Evolutionary conservation across 2,888 invertebrate genomes (phyloP), one percentile per base, ranked within the genome.

Genomic region (Sinotaia quadrata): DNA sequence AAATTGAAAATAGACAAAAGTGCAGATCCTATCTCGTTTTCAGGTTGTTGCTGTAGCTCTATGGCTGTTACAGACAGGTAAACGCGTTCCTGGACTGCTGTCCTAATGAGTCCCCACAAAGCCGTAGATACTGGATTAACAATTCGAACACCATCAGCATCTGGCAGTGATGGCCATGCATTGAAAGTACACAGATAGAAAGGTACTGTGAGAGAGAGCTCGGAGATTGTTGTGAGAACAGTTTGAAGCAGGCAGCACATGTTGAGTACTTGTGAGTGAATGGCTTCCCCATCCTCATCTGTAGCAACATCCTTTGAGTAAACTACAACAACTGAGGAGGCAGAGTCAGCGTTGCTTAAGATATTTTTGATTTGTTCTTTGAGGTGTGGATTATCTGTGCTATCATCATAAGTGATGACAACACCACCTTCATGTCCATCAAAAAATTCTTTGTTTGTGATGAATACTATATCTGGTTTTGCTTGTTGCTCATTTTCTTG

Each of bases 71-170:
- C 31, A 5, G 21, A 31, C 29, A 15, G 36, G 36, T 44, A 37
- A 33, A 51, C 36, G 18, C 24, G 49, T 49, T 69, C 69, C 21
- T 56, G 27, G 27, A 65, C 27, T 12, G 52, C 69, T 4, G 60
- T 52, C 1, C 70, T 41, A 0, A 61, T 36, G 21, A 70, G n/a
- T 1, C 66, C 67, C 70, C 70, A 70, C 24, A 70, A 36, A 18
- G 66, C 70, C 10, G 70, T 52, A 15, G 21, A 24, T 18, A 29
- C 15, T 10, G 52, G 52, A 15, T 52, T 52, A 29, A 52, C 24
- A 41, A n/a, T n/a, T n/a, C n/a, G n/a, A n/a, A n/a, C n/a, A n/a
- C n/a, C n/a, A 15, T 18, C n/a, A 5, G 47, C 0, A 24, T 47
- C 47, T 18, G 5, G n/a, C 18, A 4, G 47, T 21, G 8, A 5